These are phyloP conservation scores for Unio delphinus DNA, from an alignment of 2,888 invertebrate species.

Conservation along the genomic window DNA sequence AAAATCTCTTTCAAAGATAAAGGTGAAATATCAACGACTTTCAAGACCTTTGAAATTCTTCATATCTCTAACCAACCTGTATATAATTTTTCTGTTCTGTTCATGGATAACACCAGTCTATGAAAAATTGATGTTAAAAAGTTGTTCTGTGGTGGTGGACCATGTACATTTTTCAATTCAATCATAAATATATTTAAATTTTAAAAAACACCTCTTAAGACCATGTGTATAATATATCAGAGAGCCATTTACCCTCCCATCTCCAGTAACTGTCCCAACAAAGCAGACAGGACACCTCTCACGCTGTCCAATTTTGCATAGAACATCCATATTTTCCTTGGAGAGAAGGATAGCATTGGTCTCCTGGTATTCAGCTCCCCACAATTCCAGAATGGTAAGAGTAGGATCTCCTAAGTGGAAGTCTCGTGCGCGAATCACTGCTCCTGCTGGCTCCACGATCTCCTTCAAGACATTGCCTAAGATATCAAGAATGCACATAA, in stretches of 20 bases:
- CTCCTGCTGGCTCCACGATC: slow-evolving; percentile 94
- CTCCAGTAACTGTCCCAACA: slow-evolving; percentile 92
- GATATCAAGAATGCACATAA: neutral
- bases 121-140: neutral
- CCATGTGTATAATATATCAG: too few species aligned
- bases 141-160: too few species aligned
- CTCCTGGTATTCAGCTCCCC: slow-evolving; percentile 99
- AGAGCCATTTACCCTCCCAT: slow-evolving; percentile 77
- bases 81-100: too few species aligned
- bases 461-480: slow-evolving; percentile 95
- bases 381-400: slow-evolving; percentile 91
- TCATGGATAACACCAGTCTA: too few species aligned
- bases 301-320: slow-evolving; percentile 83
- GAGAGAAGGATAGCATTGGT: slow-evolving; percentile 89
- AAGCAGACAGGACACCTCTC: slow-evolving; percentile 94
- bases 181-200: too few species aligned
- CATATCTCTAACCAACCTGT: too few species aligned
- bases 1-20: too few species aligned
- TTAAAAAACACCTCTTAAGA: neutral
- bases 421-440: slow-evolving; percentile 87
- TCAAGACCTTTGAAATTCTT: too few species aligned
- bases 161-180: too few species aligned
- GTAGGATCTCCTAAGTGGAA: slow-evolving; percentile 92
- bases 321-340: slow-evolving; percentile 77
- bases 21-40: too few species aligned